Base-by-base conservation (phyloP, 1,140 invertebrate species). In the Aporrectodea caliginosa region DNA sequence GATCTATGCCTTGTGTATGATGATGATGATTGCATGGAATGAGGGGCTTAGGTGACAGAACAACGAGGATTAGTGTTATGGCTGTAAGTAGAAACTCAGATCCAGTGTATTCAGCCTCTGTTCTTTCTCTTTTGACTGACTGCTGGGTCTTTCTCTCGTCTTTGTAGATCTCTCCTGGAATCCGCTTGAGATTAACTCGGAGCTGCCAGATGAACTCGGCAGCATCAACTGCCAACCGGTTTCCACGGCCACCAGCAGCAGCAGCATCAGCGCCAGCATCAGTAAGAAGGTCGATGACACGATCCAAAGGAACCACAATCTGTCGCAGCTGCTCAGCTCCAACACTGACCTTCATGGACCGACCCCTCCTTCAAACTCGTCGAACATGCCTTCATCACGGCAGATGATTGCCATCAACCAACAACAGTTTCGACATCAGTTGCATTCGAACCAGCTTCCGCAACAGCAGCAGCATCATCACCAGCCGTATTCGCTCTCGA, bases 171-270 rank as follows among this genome's bases (percentile, higher is more conserved):
- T 76, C n/a, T 35, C 27, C n/a, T 76, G 75, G 75, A 43, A 58
- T 58, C 43, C 43, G 35, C 29, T n/a, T 2, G 75, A 76, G 43
- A 29, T 76, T 22, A 76, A 76, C 35, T 76, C 75, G 1, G 75
- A 76, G 75, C 75, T 76, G 29, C 75, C 75, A 58, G 75, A 76
- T 58, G 75, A 76, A 68, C 29, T 76, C 58, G 58, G 14, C 58
- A 68, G 14, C 58, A 74, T 32, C 75, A 76, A 68, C 35, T 34
- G 35, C 74, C 32, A 58, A 22, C 33, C 33, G n/a, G 43, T 30
- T 35, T 32, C 33, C n/a, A 29, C n/a, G 22, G n/a, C 35, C 0
- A 31, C 73, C 35, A 74, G 30, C 14, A 34, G 73, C 33, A 74
- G 29, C n/a, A 34, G 29, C 35, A 27, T n/a, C 29, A 31, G 30